Evolutionary conservation across 2,888 invertebrate species (phyloP), one percentile per base, ranked within the genome.

Genomic region (Branchellion lobata): DNA sequence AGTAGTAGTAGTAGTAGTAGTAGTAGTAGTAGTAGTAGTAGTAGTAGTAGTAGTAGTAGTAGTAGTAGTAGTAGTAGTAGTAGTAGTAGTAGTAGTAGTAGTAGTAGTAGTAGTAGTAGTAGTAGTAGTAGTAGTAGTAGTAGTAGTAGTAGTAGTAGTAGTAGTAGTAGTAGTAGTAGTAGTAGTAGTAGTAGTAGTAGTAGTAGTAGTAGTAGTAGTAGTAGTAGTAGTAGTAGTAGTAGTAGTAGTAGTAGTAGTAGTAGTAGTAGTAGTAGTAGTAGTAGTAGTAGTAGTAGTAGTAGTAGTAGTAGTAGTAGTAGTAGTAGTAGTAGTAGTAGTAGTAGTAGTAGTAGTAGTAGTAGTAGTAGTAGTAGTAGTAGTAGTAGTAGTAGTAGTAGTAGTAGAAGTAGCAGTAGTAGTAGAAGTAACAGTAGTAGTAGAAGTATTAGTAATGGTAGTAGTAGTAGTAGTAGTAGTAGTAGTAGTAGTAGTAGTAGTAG

Each of bases 281-380:
- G 53, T 51, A 51, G 53, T 51, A 51, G 53, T 51, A 51, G 53
- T 51, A 51, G 53, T 51, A 51, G 53, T 51, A 51, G 53, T 51
- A 51, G 53, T 51, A 51, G 53, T 51, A 51, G 53, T 51, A 51
- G 53, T 51, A 51, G 53, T 51, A 51, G 53, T 51, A 51, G 53
- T 51, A 51, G 53, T 51, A 51, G 53, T 51, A 51, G 53, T 51
- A 51, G 53, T 51, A 51, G 53, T 51, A 51, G 53, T 51, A 51
- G 53, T 51, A 51, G 53, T 51, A 51, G 53, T 51, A 51, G 53
- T 51, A 51, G 53, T 51, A 51, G 53, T 51, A 51, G 53, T 51
- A 51, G 14, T 51, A 21, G 14, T 51, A 51, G 53, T 51, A 51
- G 14, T n/a, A n/a, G n/a, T n/a, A n/a, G n/a, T n/a, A n/a, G n/a